Evolutionary conservation across 2,113 vertebrate genomes (phyloP).

Genomic region (Leuciscus idus): DNA sequence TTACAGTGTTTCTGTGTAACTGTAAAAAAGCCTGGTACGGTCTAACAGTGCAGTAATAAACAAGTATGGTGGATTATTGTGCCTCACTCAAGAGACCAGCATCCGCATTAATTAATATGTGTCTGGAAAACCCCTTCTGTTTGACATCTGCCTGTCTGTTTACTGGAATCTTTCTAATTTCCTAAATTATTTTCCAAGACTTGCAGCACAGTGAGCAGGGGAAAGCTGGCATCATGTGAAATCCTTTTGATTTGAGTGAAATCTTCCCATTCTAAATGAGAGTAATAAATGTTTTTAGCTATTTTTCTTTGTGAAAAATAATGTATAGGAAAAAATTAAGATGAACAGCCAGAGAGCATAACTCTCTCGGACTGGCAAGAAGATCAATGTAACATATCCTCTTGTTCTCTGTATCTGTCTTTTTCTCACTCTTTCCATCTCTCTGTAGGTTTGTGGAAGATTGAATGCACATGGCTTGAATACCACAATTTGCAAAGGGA

Average conservation of each 20-base stretch:
- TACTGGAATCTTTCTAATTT: background rate
- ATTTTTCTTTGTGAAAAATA: background rate
- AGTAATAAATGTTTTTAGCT: background rate
- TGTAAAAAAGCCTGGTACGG: too few species aligned
- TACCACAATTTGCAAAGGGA: background rate
- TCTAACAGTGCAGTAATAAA: background rate
- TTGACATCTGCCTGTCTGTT: background rate
- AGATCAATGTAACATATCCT: background rate
- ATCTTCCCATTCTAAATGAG: too few species aligned
- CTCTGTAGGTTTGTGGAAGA: background rate
- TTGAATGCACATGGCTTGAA: background rate
- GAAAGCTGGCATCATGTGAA: background rate
- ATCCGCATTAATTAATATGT: background rate
- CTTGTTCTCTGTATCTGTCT: conserved; percentile 8
- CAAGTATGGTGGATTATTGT: background rate
- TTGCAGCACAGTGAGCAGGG: background rate
- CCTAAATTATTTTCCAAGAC: background rate
- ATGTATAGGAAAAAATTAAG: background rate
- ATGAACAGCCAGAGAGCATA: background rate
- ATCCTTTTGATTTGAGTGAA: background rate
- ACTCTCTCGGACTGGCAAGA: background rate
- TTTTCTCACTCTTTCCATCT: background rate
- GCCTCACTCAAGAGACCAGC: background rate
- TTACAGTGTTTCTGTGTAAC: too few species aligned
- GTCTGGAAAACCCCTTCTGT: background rate